These are phyloP conservation scores for Esox niger DNA, from an alignment of 2,113 vertebrate genomes.

Conservation along the genomic window DNA sequence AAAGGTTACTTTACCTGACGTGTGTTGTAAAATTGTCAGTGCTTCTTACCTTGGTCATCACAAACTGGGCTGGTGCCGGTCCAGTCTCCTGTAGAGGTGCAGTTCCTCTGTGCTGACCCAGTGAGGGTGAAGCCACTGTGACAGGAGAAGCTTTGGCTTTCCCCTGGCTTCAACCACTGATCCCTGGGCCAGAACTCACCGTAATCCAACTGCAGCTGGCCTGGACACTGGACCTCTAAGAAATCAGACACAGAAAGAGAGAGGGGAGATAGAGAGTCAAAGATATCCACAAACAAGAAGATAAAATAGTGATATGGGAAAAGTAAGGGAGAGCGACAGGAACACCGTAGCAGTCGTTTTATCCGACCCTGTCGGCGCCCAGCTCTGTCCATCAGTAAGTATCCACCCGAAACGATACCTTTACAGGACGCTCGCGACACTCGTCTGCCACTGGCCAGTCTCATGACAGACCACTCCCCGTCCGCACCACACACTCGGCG, in stretches of 20 bases:
- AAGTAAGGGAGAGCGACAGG: not conserved
- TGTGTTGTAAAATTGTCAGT: not conserved
- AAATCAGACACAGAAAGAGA: constrained; percentile 36
- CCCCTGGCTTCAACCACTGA: constrained; percentile 56
- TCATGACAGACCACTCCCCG: constrained; percentile 76
- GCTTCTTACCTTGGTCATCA: constrained; percentile 67
- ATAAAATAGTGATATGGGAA: no score
- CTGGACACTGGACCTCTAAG: constrained; percentile 76
- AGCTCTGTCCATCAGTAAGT: not conserved
- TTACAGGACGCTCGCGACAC: constrained; percentile 63
- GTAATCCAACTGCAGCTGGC: constrained; percentile 74
- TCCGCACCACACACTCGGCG: constrained; percentile 61
- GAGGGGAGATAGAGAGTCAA: not conserved
- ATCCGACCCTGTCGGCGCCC: not conserved
- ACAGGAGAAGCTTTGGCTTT: constrained; percentile 79
- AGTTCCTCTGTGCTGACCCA: constrained; percentile 74
- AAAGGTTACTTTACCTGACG: not conserved
- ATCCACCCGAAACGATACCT: constrained; percentile 56
- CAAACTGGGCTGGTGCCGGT: constrained; percentile 78
- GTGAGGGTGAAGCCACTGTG: constrained; percentile 69
- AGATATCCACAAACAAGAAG: no score
- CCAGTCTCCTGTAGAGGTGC: constrained; percentile 77
- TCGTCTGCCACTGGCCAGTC: constrained; percentile 29
- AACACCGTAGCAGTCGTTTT: not conserved
- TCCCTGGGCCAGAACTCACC: constrained; percentile 72